Conservation (phyloP, 2,113 vertebrate genomes). For the Cygnus atratus region DNA sequence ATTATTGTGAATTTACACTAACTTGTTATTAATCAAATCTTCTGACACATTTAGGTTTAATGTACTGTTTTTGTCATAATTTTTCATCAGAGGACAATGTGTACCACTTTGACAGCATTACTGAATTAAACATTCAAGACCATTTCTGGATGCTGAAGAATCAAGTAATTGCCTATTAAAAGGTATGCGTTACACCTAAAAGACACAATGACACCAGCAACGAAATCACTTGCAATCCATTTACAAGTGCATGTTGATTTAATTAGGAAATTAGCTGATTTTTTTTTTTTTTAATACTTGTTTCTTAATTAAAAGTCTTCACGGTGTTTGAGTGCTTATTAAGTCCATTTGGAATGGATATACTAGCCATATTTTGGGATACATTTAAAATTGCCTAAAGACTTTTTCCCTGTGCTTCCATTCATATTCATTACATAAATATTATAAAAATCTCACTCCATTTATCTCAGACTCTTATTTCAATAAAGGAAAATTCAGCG, state of each 20-base stretch:
- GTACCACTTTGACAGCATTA: neutral
- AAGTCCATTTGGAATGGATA: neutral
- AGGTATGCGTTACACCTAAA: constrained; percentile 31
- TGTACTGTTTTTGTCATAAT: neutral
- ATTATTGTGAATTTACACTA: neutral
- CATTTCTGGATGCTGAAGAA: constrained; percentile 1
- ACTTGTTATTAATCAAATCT: neutral
- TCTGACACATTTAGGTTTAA: neutral
- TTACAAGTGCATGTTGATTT: constrained; percentile 33
- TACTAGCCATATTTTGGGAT: neutral
- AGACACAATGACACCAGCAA: constrained; percentile 2
- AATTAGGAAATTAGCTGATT: constrained; percentile 39
- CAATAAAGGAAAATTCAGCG: neutral
- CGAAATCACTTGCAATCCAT: constrained; percentile 18
- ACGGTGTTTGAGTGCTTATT: neutral
- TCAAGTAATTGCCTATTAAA: constrained; percentile 45
- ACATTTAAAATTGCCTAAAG: neutral
- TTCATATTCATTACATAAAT: constrained; percentile 8
- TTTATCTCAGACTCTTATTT: neutral
- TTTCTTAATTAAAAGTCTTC: constrained; percentile 62
- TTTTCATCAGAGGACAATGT: neutral
- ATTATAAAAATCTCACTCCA: neutral
- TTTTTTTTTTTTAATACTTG: neutral
- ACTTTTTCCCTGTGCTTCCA: neutral
- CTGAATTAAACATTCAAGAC: constrained; percentile 34